These are phyloP conservation scores for Chelon labrosus DNA, from an alignment of 2,797 vertebrate genomes.

Conservation along the genomic window DNA sequence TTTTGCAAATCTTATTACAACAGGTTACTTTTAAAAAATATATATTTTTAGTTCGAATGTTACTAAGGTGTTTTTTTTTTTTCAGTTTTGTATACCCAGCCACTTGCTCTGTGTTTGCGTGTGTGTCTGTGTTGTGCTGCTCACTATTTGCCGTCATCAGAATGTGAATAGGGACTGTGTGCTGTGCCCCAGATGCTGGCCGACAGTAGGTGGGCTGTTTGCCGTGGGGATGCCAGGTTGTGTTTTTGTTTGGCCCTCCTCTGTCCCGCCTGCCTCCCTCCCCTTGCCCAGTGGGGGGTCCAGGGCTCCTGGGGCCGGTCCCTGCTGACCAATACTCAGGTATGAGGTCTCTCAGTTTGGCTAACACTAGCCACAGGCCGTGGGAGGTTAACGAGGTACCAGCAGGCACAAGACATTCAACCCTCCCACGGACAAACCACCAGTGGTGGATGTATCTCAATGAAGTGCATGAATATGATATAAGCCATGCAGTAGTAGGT, in stretches of 20 bases:
- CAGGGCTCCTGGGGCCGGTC: slow-evolving; percentile 66
- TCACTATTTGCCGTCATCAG: slow-evolving; percentile 67
- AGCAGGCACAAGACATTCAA: slow-evolving; percentile 79
- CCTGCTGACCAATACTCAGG: slow-evolving; percentile 80
- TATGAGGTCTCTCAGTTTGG: slow-evolving; percentile 79
- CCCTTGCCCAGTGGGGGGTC: slow-evolving; percentile 63
- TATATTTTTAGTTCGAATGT: no score
- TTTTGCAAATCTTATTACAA: no score
- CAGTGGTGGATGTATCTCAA: slow-evolving; percentile 65
- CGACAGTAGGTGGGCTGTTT: slow-evolving; percentile 82
- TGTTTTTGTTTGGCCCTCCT: slow-evolving; percentile 84
- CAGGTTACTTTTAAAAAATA: no score
- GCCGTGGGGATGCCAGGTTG: slow-evolving; percentile 80
- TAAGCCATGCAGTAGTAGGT: background rate
- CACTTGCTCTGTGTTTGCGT: slow-evolving; percentile 2
- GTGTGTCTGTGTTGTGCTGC: slow-evolving; percentile 48
- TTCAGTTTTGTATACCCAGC: background rate
- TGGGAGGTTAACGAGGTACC: slow-evolving; percentile 84
- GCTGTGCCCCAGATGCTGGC: slow-evolving; percentile 76
- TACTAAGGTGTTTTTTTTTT: no score
- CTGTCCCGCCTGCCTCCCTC: slow-evolving; percentile 75
- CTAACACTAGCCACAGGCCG: slow-evolving; percentile 72
- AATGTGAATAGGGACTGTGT: slow-evolving; percentile 75
- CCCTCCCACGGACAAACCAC: slow-evolving; percentile 68
- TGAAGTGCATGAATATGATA: slow-evolving; percentile 53